Evolutionary conservation across 2,797 vertebrate species (phyloP).

Genomic region (Amniataba percoides): DNA sequence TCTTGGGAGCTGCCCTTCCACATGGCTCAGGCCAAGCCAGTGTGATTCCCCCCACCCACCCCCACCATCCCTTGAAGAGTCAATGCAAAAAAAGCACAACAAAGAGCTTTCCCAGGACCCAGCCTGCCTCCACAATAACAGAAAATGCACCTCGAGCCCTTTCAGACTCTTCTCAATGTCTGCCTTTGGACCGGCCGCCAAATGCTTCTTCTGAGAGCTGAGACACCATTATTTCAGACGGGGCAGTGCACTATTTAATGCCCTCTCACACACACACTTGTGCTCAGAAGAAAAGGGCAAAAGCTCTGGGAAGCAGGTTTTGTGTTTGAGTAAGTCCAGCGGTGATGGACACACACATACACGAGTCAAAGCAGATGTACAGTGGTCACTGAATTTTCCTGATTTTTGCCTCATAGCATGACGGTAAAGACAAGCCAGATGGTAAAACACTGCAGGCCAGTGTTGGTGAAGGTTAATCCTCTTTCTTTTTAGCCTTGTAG

Average conservation of each 20-base stretch:
- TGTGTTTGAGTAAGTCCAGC: neutral
- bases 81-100: conserved; percentile 68
- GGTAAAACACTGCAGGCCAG: conserved; percentile 1
- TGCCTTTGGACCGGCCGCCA: conserved; percentile 15
- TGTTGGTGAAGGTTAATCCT: conserved; percentile 7
- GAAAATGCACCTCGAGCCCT: conserved; percentile 30
- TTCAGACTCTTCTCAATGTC: conserved; percentile 36
- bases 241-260: neutral
- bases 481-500: conserved; percentile 5
- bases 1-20: conserved; percentile 80
- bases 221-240: conserved; percentile 8
- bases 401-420: neutral
- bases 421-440: conserved; percentile 4
- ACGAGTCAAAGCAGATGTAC: neutral
- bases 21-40: conserved; percentile 65
- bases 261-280: neutral
- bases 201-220: conserved; percentile 4
- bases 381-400: neutral
- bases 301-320: neutral
- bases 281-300: neutral
- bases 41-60: conserved; percentile 61
- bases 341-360: neutral
- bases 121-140: conserved; percentile 30
- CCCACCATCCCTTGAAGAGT: conserved; percentile 70
- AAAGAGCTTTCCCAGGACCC: conserved; percentile 64